A percentile compares a stretch with the other conserved stretches of the same genome.
Evolutionary conservation across 2,113 vertebrate species (phyloP).

Genomic region (Cryptotis parvus): DNA sequence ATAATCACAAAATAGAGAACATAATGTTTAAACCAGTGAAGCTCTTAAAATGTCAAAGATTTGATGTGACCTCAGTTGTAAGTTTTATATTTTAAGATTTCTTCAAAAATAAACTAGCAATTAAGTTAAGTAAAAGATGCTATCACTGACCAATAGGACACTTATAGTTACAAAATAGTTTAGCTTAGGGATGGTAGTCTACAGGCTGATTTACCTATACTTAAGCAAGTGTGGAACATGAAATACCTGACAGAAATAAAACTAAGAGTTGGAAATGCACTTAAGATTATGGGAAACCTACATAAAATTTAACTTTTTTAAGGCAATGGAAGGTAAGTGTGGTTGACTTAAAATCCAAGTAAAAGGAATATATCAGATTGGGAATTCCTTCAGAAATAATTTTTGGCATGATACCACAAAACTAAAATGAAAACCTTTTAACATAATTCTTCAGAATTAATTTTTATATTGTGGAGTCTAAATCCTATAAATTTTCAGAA

Average conservation of each 20-base stretch:
- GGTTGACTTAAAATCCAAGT: background rate
- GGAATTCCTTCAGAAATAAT: background rate
- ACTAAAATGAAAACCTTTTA: slow-evolving; percentile 3
- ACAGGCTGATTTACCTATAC: background rate
- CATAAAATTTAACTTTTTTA: background rate
- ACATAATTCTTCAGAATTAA: background rate
- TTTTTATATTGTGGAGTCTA: slow-evolving; percentile 5
- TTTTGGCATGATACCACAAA: background rate
- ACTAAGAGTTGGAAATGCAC: background rate
- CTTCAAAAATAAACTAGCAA: slow-evolving; percentile 10
- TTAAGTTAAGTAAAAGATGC: background rate
- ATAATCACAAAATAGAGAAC: background rate
- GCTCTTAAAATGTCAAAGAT: background rate
- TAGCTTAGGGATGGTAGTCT: background rate
- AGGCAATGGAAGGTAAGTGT: background rate
- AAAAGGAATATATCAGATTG: background rate
- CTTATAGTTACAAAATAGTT: background rate
- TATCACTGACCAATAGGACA: background rate
- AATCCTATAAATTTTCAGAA: background rate
- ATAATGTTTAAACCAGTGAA: background rate
- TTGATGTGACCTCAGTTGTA: background rate
- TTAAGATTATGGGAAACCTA: background rate
- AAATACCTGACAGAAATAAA: background rate
- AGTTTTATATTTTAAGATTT: slow-evolving; percentile 2
- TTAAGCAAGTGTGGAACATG: background rate